Conservation (phyloP, 2,888 invertebrate genomes). For the Ormia ochracea region DNA sequence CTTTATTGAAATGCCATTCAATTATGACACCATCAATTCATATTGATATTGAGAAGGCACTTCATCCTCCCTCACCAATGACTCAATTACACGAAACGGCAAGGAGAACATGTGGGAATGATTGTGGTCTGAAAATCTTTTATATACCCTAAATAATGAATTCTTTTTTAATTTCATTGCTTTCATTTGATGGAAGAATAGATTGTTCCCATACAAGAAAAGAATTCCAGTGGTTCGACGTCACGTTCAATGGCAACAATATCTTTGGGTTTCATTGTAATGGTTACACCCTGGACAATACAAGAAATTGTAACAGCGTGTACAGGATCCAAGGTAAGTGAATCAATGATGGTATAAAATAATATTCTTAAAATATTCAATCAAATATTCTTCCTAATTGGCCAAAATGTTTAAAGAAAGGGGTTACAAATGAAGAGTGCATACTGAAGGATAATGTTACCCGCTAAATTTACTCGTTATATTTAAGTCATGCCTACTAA, state of each 20-base stretch:
- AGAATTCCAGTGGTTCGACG: slow-evolving; percentile 84
- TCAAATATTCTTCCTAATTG: neutral
- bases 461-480: too few species aligned
- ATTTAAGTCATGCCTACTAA: too few species aligned
- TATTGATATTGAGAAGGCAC: neutral
- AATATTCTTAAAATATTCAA: neutral
- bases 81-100: slow-evolving; percentile 29
- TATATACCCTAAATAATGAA: too few species aligned
- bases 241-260: slow-evolving; percentile 94
- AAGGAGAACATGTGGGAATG: neutral
- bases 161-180: neutral
- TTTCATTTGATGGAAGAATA: slow-evolving; percentile 52
- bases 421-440: neutral
- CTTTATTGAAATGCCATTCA: slow-evolving; percentile 5
- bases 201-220: slow-evolving; percentile 77
- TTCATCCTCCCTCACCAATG: neutral
- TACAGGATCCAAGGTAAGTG: slow-evolving; percentile 86
- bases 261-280: slow-evolving; percentile 92
- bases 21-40: slow-evolving; percentile 5
- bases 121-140: neutral
- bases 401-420: neutral
- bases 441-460: too few species aligned
- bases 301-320: slow-evolving; percentile 94
- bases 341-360: neutral
- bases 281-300: slow-evolving; percentile 93